These are phyloP conservation scores for Melanotaenia nigrans DNA, from an alignment of 2,797 vertebrate species.

Conservation along the genomic window DNA sequence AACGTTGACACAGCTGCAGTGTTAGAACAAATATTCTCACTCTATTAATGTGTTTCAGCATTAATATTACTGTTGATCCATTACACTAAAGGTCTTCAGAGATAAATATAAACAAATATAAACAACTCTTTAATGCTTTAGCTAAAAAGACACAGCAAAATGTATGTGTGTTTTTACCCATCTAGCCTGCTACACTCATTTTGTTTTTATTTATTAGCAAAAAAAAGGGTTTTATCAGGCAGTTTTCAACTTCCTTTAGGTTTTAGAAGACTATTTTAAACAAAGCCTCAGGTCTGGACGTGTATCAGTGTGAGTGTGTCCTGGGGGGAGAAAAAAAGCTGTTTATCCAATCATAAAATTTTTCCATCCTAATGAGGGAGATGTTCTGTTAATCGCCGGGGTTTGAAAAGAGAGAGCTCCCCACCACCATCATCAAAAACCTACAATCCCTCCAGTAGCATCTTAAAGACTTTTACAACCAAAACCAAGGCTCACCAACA, in stretches of 20 bases:
- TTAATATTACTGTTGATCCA: background rate
- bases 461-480: background rate
- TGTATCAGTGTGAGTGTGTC: too few species aligned
- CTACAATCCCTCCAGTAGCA: too few species aligned
- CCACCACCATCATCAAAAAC: background rate
- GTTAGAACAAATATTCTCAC: background rate
- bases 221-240: too few species aligned
- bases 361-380: background rate
- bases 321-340: too few species aligned
- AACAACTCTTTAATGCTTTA: too few species aligned
- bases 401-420: background rate
- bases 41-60: background rate
- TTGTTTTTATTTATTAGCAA: background rate
- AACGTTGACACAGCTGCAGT: background rate
- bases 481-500: too few species aligned
- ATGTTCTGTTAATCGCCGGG: background rate
- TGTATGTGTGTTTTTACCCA: background rate
- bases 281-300: background rate
- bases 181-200: background rate
- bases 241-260: background rate
- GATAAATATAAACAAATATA: background rate
- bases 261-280: background rate
- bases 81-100: background rate
- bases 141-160: background rate
- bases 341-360: background rate